Base-by-base conservation (phyloP, 2,888 invertebrate genomes). In the Thecocarcelia acutangulata region DNA sequence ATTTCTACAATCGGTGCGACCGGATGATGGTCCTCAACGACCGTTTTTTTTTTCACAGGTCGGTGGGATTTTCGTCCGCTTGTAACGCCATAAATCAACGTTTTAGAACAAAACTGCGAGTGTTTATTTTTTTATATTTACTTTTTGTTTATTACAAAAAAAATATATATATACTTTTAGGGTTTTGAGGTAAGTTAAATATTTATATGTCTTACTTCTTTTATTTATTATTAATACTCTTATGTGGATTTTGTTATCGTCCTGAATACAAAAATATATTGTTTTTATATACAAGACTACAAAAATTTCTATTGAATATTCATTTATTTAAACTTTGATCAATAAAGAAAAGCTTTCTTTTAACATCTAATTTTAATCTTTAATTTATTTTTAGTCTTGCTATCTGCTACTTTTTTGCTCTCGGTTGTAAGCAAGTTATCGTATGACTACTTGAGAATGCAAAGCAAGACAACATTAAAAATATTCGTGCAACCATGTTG, bases 1-100 rank as follows among this genome's bases (percentile, higher is more conserved):
- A n/a, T n/a, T n/a, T n/a, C 1, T 76, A 52, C 54, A 69, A 76
- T 87, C 93, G 93, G 93, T 93, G 93, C 94, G 93, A 93, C 93
- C 94, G 94, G 94, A 93, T 92, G 94, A 94, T 92, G 93, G 93
- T 93, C 92, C 93, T 93, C 93, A 91, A 92, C 93, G 93, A 92
- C 94, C 94, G 93, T 92, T 91, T 89, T 84, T 89, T 84, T 48
- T 89, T 59, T 90, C 90, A 91, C 91, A 90, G 94, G 94, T 94
- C 94, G 94, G 94, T 94, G 94, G 94, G 94, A 94, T 93, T 94
- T 94, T 94, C 94, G 94, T 94, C 94, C 94, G 94, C 94, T 94
- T 94, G 94, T 93, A 93, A 93, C 93, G 92, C 90, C 90, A 90
- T 88, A 85, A 88, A 81, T 87, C 91, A 90, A 85, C 90, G 46